phyloP scores from a whole-genome alignment of 2,888 invertebrate species.

The Tethea ocularis region DNA sequence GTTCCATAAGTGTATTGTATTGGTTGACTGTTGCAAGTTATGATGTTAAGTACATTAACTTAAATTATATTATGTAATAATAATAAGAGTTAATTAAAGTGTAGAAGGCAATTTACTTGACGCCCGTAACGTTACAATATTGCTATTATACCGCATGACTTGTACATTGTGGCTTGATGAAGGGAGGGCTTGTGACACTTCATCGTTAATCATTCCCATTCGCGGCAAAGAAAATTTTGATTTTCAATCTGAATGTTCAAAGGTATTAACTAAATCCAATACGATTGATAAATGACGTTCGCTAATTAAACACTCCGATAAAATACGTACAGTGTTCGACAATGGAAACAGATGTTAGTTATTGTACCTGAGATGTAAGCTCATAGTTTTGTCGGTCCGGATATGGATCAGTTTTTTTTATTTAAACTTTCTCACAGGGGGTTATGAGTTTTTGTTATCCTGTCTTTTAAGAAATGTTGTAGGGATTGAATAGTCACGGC shows the following conservation, averaged over 20 bases:
- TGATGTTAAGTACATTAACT: background rate
- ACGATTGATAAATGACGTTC: conserved; percentile 67
- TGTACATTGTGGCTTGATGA: conserved; percentile 67
- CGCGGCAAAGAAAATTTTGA: conserved; percentile 73
- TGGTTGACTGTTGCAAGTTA: conserved; percentile 30
- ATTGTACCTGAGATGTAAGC: conserved; percentile 52
- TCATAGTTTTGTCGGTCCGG: conserved; percentile 49
- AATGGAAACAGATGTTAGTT: conserved; percentile 39
- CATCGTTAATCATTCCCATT: conserved; percentile 78
- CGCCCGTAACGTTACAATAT: conserved; percentile 67
- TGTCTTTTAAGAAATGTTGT: conserved; percentile 59
- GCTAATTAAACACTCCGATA: conserved; percentile 59
- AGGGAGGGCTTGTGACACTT: conserved; percentile 69
- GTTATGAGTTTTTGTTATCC: conserved; percentile 60
- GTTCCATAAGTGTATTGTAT: conserved; percentile 13
- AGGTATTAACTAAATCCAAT: conserved; percentile 67
- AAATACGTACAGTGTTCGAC: conserved; percentile 32
- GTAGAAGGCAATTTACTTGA: conserved; percentile 72
- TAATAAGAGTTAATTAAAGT: conserved; percentile 67
- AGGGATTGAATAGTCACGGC: conserved; percentile 50
- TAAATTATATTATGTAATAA: conserved; percentile 52
- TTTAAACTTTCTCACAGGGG: conserved; percentile 59
- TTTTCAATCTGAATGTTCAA: conserved; percentile 73
- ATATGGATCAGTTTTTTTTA: conserved; percentile 58
- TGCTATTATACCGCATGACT: conserved; percentile 79